Evolutionary conservation across 2,888 invertebrate species (phyloP), one percentile per base, ranked within the genome.

Genomic region (Muschampia plurimacula): DNA sequence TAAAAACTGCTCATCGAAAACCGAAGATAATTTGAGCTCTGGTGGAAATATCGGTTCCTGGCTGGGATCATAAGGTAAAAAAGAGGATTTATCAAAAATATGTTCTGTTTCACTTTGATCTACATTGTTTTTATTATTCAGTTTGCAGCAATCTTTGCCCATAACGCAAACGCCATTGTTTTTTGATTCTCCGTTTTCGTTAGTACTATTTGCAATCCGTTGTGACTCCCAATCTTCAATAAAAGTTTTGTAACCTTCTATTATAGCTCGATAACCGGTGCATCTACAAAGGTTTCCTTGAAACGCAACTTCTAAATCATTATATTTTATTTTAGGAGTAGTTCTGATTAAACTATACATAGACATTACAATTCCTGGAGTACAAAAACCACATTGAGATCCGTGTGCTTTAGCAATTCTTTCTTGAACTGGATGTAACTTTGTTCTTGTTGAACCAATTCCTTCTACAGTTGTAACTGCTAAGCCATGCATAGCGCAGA

Each of bases 321-420:
- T 96, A 75, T 88, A 94, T 78, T 84, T 89, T 41, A 94, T 89
- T 74, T 85, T 85, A 69, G 80, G 84, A 72, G 83, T 84, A 76
- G 95, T 96, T 81, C 98, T 91, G 0, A 98, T 90, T 59, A 98
- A 91, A 0, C 97, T 95, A 83, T 98, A 98, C 97, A 98, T 97
- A 0, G 98, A 98, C 98, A 98, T 98, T 0, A 98, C 97, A 77
- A 98, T 97, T 13, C 98, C 98, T 2, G 98, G 98, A 0, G 98
- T 98, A 80, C 98, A 98, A 86, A 97, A 98, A 2, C 98, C 98
- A 84, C 98, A 98, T 88, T 98, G 98, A 0, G 98, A 97, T 0
- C 98, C 98, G 81, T 98, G 97, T 1, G 97, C 95, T 90, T 97
- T 96, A 0, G 97, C 97, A 66, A 98, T 96, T 78, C 97, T 89